A percentile compares a stretch with the other conserved stretches of the same genome.
Evolutionary conservation across 2,888 invertebrate genomes (phyloP).

Genomic region (Coremacera marginata): DNA sequence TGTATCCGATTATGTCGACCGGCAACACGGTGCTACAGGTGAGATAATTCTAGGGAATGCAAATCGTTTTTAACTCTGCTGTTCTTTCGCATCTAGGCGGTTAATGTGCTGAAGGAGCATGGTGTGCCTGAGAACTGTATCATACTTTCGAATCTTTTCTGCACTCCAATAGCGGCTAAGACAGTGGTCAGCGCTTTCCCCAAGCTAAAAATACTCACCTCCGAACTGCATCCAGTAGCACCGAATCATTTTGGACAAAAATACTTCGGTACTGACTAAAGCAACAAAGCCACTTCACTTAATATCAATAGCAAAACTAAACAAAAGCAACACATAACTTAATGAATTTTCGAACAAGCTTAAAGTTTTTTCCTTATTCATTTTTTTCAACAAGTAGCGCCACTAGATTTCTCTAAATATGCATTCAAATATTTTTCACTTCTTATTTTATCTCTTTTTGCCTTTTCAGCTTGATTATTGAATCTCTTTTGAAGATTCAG

Average conservation of each 20-base stretch:
- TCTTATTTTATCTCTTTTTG: background rate
- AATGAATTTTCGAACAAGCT: no score
- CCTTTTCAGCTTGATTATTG: conserved; percentile 21
- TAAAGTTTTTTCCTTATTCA: background rate
- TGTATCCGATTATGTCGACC: conserved; percentile 99
- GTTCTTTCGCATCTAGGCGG: conserved; percentile 76
- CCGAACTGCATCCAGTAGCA: conserved; percentile 93
- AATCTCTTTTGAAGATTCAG: conserved; percentile 15
- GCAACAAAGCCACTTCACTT: background rate
- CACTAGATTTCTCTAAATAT: background rate
- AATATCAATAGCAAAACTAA: no score
- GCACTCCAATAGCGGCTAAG: conserved; percentile 91
- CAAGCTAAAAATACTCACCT: conserved; percentile 93
- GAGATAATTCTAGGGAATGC: background rate
- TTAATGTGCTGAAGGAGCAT: conserved; percentile 93
- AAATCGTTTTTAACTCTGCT: background rate
- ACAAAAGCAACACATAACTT: no score
- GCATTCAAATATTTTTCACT: background rate
- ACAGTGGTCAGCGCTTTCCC: conserved; percentile 88
- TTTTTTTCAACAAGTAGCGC: background rate
- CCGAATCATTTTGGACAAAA: conserved; percentile 99
- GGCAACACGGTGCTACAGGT: conserved; percentile 94
- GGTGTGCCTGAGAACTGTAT: conserved; percentile 94
- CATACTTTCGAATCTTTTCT: conserved; percentile 96
- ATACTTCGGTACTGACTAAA: conserved; percentile 96